Percentiles rank a stretch among this genome's conserved stretches.
phyloP scores from a whole-genome alignment of 2,888 invertebrate species.

The Caenorhabditis virilis region DNA sequence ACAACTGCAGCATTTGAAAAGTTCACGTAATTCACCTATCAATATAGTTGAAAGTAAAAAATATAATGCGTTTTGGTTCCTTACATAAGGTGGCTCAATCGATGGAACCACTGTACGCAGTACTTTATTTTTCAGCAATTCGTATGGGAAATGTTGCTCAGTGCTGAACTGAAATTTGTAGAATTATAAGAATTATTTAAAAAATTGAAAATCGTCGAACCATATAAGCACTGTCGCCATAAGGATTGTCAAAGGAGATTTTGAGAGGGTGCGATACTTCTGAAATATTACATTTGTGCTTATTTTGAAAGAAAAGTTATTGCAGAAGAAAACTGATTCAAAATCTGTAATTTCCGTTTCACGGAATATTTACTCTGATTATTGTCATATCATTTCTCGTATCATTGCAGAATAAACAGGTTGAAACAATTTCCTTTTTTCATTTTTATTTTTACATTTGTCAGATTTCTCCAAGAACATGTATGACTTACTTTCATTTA shows the following conservation, averaged over 20 bases:
- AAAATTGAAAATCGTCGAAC: too few species aligned
- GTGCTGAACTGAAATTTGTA: slow-evolving; percentile 31
- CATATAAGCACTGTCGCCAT: slow-evolving; percentile 32
- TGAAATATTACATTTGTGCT: slow-evolving; percentile 6
- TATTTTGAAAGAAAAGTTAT: too few species aligned
- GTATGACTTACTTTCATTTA: slow-evolving; percentile 25
- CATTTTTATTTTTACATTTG: too few species aligned
- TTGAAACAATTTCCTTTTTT: too few species aligned
- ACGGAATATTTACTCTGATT: too few species aligned
- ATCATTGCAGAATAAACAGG: too few species aligned
- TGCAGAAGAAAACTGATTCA: too few species aligned
- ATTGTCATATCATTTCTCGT: too few species aligned
- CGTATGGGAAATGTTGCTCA: slow-evolving; percentile 23
- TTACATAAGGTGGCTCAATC: slow-evolving; percentile 59
- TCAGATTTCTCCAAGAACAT: too few species aligned
- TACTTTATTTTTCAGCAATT: slow-evolving; percentile 19
- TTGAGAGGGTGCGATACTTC: slow-evolving; percentile 24
- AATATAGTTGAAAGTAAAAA: too few species aligned
- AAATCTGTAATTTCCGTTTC: too few species aligned
- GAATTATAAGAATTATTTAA: neutral
- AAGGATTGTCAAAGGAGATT: slow-evolving; percentile 24
- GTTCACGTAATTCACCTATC: slow-evolving; percentile 65
- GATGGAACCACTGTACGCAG: slow-evolving; percentile 52
- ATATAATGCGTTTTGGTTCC: too few species aligned
- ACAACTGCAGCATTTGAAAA: slow-evolving; percentile 46